Conservation (phyloP, 53 echinoderm and acorn worm genomes). For the Hippasteria phrygiana region DNA sequence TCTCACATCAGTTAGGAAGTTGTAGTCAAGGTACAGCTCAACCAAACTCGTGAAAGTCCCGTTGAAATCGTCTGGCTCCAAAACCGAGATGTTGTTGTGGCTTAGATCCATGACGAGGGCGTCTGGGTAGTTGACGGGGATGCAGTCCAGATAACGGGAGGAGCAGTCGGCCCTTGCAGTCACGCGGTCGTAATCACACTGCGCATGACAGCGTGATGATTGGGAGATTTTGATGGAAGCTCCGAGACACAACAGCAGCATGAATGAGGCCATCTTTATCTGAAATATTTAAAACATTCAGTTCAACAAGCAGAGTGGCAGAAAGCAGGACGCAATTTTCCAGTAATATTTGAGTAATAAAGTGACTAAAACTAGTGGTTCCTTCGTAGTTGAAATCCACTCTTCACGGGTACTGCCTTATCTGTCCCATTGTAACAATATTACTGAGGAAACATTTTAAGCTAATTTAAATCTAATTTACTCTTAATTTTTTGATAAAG, state of each 20-base stretch:
- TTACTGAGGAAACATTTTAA: no score
- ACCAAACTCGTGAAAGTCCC: not conserved
- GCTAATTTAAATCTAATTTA: no score
- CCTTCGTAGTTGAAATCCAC: no score
- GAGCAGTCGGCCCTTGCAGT: slow-evolving; percentile 35
- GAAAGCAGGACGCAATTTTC: not conserved
- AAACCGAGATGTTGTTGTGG: slow-evolving; percentile 24
- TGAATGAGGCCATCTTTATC: not conserved
- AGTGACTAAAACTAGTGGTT: no score
- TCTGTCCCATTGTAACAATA: no score
- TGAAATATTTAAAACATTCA: not conserved
- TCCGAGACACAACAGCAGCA: not conserved
- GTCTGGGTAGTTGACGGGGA: slow-evolving; percentile 58
- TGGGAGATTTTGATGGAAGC: not conserved
- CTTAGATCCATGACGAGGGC: slow-evolving; percentile 50
- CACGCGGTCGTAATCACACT: slow-evolving; percentile 19
- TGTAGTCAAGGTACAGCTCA: slow-evolving; percentile 42
- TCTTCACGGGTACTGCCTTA: no score
- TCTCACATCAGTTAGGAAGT: slow-evolving; percentile 18
- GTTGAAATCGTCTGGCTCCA: slow-evolving; percentile 30
- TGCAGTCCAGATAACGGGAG: slow-evolving; percentile 32
- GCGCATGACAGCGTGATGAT: slow-evolving; percentile 16
- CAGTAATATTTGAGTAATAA: no score
- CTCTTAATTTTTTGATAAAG: not conserved
- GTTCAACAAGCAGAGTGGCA: not conserved